Evolutionary conservation across 2,797 vertebrate species (phyloP).

Genomic region (Carapus acus): DNA sequence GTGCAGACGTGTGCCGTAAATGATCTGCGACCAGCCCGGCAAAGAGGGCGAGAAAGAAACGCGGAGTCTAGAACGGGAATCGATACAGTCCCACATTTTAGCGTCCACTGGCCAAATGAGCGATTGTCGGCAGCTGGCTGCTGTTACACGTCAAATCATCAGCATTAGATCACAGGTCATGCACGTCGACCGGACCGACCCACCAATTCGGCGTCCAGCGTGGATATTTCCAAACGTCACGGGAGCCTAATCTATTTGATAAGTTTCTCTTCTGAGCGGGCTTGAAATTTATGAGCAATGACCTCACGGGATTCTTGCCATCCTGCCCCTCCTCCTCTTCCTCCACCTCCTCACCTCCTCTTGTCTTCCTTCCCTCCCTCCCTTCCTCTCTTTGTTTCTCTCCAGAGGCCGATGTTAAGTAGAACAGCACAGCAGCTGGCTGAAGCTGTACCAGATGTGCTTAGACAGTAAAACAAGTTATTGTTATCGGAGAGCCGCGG

Average conservation of each 20-base stretch:
- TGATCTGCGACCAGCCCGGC: no score
- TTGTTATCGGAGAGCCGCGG: slow-evolving; percentile 36
- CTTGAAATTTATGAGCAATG: no score
- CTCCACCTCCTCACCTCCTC: slow-evolving; percentile 15
- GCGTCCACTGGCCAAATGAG: no score
- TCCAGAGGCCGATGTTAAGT: slow-evolving; percentile 31
- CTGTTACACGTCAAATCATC: no score
- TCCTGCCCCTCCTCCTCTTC: slow-evolving; percentile 15
- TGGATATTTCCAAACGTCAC: slow-evolving; percentile 1
- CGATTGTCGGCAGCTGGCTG: no score
- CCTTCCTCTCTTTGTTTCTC: slow-evolving; percentile 28
- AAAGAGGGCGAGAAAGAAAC: no score
- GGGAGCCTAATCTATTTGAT: slow-evolving; percentile 11
- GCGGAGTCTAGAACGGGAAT: not conserved
- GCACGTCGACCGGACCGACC: no score
- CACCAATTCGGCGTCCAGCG: no score
- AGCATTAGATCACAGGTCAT: no score
- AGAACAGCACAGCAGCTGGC: slow-evolving; percentile 42
- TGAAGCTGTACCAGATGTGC: slow-evolving; percentile 56
- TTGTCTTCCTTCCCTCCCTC: not conserved
- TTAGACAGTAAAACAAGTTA: slow-evolving; percentile 45
- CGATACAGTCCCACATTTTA: no score
- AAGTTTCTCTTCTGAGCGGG: slow-evolving; percentile 22
- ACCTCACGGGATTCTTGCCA: not conserved
- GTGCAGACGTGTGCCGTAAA: no score